phyloP scores from a whole-genome alignment of 2,113 vertebrate species.

The Etheostoma spectabile region DNA sequence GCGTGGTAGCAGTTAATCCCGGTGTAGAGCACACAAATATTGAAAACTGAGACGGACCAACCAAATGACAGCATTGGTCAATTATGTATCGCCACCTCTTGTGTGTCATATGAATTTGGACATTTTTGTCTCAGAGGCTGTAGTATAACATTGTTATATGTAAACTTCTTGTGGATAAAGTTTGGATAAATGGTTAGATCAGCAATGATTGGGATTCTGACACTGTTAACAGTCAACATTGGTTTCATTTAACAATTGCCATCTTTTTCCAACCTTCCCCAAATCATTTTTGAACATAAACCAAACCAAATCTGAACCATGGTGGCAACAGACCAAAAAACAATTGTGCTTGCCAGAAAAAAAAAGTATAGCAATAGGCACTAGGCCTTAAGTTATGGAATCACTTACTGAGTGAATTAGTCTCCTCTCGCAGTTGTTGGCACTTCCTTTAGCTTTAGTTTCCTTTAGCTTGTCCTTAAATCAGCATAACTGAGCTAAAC shows the following conservation, averaged over 20 bases:
- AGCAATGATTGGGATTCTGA: neutral
- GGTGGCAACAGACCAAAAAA: neutral
- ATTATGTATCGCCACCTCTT: neutral
- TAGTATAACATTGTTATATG: neutral
- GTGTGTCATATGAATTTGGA: neutral
- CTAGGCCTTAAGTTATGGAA: neutral
- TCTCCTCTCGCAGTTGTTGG: neutral
- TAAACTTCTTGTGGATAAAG: neutral
- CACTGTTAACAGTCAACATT: neutral
- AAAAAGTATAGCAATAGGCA: neutral
- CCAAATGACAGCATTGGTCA: neutral
- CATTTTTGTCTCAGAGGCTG: neutral
- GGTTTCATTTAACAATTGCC: neutral
- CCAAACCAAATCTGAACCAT: neutral
- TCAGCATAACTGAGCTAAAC: neutral
- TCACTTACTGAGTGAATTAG: neutral
- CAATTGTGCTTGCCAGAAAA: neutral
- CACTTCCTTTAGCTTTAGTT: no score
- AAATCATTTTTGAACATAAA: neutral
- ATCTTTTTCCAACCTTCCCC: neutral
- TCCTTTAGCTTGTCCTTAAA: conserved; percentile 1
- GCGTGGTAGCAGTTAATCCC: no score
- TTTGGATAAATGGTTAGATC: neutral
- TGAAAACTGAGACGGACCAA: neutral
- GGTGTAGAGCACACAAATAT: neutral